phyloP scores from a whole-genome alignment of 1,140 invertebrate genomes.

The Trichonephila inaurata region DNA sequence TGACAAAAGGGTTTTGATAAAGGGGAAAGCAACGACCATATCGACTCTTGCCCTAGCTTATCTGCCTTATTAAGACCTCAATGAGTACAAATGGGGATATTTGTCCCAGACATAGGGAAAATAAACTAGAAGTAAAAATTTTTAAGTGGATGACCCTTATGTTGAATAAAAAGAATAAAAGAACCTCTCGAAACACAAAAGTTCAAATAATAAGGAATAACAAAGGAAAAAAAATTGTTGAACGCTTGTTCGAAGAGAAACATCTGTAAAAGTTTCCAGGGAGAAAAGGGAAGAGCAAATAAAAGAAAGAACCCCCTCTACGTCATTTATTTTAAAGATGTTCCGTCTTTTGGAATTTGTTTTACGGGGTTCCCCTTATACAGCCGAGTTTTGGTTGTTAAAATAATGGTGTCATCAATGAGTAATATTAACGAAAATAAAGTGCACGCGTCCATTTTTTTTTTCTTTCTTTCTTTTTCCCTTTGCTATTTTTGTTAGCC shows the following conservation, averaged over 20 bases:
- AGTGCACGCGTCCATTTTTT: neutral
- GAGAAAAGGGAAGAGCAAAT: conserved; percentile 24
- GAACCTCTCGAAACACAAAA: neutral
- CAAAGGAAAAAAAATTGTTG: conserved; percentile 21
- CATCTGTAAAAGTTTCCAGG: conserved; percentile 57
- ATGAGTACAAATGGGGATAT: conserved; percentile 54
- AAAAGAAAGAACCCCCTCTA: conserved; percentile 3
- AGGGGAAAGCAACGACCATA: neutral
- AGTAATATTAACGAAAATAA: conserved; percentile 54
- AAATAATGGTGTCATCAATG: conserved; percentile 54
- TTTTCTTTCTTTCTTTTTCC: neutral
- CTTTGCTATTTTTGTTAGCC: conserved; percentile 3
- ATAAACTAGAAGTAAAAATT: neutral
- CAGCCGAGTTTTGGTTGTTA: conserved; percentile 46
- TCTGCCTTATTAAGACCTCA: conserved; percentile 29
- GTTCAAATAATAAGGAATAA: conserved; percentile 37
- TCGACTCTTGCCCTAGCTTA: neutral
- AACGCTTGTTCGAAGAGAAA: conserved; percentile 33
- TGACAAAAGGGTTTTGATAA: conserved; percentile 39
- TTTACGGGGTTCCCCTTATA: neutral
- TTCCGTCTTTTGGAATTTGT: conserved; percentile 54
- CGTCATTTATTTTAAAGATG: conserved; percentile 71
- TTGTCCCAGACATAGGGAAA: neutral
- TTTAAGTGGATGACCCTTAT: conserved; percentile 58
- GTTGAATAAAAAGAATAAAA: conserved; percentile 27